Evolutionary conservation across 2,888 invertebrate species (phyloP), one percentile per base, ranked within the genome.

Genomic region (Pilophorus perplexus): DNA sequence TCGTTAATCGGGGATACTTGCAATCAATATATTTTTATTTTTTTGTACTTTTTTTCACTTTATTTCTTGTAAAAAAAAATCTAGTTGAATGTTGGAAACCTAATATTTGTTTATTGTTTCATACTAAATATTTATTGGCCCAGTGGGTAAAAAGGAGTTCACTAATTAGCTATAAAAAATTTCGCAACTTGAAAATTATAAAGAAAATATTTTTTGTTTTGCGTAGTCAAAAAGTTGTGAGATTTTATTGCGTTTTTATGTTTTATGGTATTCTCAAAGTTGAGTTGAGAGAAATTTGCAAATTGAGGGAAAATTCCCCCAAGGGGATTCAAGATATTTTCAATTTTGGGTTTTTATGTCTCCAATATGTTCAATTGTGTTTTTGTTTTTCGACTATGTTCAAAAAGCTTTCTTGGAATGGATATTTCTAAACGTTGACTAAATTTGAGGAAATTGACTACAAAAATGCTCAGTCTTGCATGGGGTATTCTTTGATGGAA

Each of bases 11-110:
- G 40, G 55, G 54, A 50, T 44, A 66, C 44, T 66, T 66, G 55
- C 57, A 66, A 66, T 66, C 22, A 38, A 16, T 46, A 25, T 52
- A 44, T 64, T 64, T 64, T 64, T n/a, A 22, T 64, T 42, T 64
- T 27, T 23, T 48, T 33, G 18, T 48, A n/a, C 50, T 50, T 60
- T 60, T 59, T 57, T 66, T 57, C 18, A 22, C 25, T 62, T 62
- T 54, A 12, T 5, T 25, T 14, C 23, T 14, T 46, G 25, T 25
- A 6, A 64, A 18, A 22, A 14, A 37, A 16, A 59, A 20, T 62
- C 62, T 62, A 62, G 62, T 62, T 46, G 16, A 62, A 62, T 62
- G 62, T 62, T 62, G 48, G 44, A 33, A 59, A 64, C 33, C 12
- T 37, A 25, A 28, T 25, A 25, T 64, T 64, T 42, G 23, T 54